phyloP scores from a whole-genome alignment of 1,140 invertebrate genomes.

The Drosophila sp. region DNA sequence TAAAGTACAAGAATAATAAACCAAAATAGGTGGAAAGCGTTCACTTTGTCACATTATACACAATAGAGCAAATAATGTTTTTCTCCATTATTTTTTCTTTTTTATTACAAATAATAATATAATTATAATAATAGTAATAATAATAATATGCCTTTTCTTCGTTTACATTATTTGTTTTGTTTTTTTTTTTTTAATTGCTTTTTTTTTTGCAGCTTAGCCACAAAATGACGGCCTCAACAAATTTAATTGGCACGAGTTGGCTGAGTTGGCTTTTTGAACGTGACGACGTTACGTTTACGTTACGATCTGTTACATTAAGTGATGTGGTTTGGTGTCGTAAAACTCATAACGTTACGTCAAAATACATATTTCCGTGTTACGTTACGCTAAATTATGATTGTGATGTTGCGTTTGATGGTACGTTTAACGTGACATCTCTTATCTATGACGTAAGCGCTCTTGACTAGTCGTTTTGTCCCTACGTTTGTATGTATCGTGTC shows the following conservation, averaged over 20 bases:
- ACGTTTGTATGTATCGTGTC: slow-evolving; percentile 2
- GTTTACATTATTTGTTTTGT: slow-evolving; percentile 6
- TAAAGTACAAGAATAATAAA: slow-evolving; percentile 42
- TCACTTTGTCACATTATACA: slow-evolving; percentile 62
- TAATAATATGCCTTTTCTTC: slow-evolving; percentile 48
- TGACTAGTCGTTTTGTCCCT: slow-evolving; percentile 35
- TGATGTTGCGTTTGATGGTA: slow-evolving; percentile 3
- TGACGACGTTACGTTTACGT: slow-evolving; percentile 15
- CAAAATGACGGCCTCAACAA: slow-evolving; percentile 43
- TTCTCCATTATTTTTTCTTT: slow-evolving; percentile 17
- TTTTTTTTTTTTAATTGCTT: slow-evolving; percentile 42
- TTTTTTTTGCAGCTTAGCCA: slow-evolving; percentile 40
- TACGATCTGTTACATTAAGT: slow-evolving; percentile 5
- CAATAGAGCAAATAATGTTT: slow-evolving; percentile 34
- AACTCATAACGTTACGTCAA: neutral
- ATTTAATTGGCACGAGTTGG: slow-evolving; percentile 35
- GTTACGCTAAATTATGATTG: neutral
- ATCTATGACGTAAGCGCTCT: slow-evolving; percentile 21
- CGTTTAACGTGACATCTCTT: slow-evolving; percentile 11
- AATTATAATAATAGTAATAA: slow-evolving; percentile 23
- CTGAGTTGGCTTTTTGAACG: slow-evolving; percentile 27
- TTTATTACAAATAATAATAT: slow-evolving; percentile 26
- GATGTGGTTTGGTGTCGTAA: neutral
- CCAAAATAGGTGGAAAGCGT: slow-evolving; percentile 63
- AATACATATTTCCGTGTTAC: neutral